Conservation (phyloP, 2,113 vertebrate genomes). For the Neolamprologus variostigma region DNA sequence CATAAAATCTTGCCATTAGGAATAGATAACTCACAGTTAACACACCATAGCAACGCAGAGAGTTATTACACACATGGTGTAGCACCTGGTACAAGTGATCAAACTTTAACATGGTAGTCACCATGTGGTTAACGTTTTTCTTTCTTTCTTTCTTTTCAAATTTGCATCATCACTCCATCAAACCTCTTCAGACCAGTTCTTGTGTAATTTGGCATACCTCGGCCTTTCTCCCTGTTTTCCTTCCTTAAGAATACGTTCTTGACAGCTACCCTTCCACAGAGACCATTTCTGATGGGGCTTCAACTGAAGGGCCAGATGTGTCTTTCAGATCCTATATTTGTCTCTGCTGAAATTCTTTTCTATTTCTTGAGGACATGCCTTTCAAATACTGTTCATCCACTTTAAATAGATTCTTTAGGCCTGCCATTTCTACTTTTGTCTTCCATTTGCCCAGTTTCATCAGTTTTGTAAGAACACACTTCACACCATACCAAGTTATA, state of each 20-base stretch:
- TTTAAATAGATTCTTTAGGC: background rate
- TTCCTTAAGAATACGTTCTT: background rate
- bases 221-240: background rate
- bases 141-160: background rate
- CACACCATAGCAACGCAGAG: background rate
- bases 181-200: background rate
- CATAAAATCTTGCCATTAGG: slow-evolving; percentile 34
- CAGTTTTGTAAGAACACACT: background rate
- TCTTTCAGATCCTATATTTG: background rate
- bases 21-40: slow-evolving; percentile 30
- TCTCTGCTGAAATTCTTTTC: background rate
- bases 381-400: background rate
- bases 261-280: background rate
- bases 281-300: background rate
- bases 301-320: background rate
- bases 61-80: background rate
- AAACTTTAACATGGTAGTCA: slow-evolving; percentile 6
- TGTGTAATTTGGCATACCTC: background rate
- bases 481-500: background rate
- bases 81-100: slow-evolving; percentile 9
- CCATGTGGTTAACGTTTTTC: slow-evolving; percentile 3
- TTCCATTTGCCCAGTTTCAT: background rate
- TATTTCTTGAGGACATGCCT: background rate
- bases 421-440: background rate
- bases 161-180: background rate